Evolutionary conservation across 92 coral and sea anemone genomes (phyloP).

Genomic region (Virgularia gustaviana): DNA sequence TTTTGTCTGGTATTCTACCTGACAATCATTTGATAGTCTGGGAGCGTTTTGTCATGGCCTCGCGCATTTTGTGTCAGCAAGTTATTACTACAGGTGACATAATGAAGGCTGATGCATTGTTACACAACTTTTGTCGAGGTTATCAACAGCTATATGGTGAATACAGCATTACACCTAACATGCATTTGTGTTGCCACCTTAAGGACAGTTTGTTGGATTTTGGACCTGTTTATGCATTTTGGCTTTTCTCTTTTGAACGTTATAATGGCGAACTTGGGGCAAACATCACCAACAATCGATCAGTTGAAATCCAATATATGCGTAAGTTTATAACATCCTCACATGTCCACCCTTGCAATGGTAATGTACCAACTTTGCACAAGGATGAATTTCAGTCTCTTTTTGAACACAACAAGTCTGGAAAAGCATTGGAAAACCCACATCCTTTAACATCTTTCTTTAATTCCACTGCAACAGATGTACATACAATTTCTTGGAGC

Average conservation of each 20-base stretch:
- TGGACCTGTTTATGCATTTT: conserved; percentile 61
- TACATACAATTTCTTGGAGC: not conserved
- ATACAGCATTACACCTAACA: conserved; percentile 50
- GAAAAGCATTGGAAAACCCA: too few relatives aligned
- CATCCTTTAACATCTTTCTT: too few relatives aligned
- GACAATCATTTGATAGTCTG: not conserved
- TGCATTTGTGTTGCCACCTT: conserved; percentile 58
- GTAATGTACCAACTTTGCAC: not conserved
- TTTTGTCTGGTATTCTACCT: conserved; percentile 24
- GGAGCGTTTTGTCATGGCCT: not conserved
- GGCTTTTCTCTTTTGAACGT: conserved; percentile 59
- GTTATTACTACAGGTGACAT: not conserved
- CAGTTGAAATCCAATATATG: conserved; percentile 60
- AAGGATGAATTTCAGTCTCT: conserved; percentile 1
- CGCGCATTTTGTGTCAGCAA: not conserved
- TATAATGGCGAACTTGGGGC: conserved; percentile 50
- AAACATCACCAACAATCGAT: conserved; percentile 54
- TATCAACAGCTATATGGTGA: conserved; percentile 42
- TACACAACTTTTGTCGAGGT: conserved; percentile 19
- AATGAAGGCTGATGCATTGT: not conserved
- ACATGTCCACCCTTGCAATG: not conserved
- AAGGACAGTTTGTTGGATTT: conserved; percentile 51
- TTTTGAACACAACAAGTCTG: not conserved
- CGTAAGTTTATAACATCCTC: conserved; percentile 38
- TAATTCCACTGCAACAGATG: not conserved